Evolutionary conservation across 2,888 invertebrate genomes (phyloP).

Genomic region (Alloscopus bannaensis): DNA sequence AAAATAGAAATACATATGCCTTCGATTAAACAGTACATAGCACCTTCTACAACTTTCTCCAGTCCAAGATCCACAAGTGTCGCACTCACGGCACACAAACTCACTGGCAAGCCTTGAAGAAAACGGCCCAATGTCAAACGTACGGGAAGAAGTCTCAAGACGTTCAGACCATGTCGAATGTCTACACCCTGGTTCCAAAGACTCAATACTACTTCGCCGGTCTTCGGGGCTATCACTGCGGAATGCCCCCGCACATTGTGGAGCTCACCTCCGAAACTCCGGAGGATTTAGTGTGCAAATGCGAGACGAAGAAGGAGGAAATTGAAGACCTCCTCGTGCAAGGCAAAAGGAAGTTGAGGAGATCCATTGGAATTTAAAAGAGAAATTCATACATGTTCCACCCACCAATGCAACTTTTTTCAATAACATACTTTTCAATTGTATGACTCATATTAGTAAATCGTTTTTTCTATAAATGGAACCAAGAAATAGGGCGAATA

Average conservation of each 20-base stretch:
- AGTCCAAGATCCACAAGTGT: slow-evolving; percentile 70
- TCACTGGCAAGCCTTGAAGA: slow-evolving; percentile 58
- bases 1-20: background rate
- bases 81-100: slow-evolving; percentile 71
- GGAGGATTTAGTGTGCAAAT: slow-evolving; percentile 51
- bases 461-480: too few relatives aligned
- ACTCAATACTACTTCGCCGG: slow-evolving; percentile 69
- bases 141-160: slow-evolving; percentile 49
- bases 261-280: slow-evolving; percentile 65
- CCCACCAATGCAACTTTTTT: too few relatives aligned
- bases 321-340: slow-evolving; percentile 18
- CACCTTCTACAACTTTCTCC: slow-evolving; percentile 16
- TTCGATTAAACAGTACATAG: background rate
- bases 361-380: slow-evolving; percentile 18
- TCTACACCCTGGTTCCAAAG: slow-evolving; percentile 58
- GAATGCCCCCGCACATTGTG: slow-evolving; percentile 69
- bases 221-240: slow-evolving; percentile 66
- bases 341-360: background rate
- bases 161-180: slow-evolving; percentile 62
- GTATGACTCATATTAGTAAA: too few relatives aligned
- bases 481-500: too few relatives aligned
- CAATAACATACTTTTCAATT: too few relatives aligned
- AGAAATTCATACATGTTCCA: too few relatives aligned
- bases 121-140: slow-evolving; percentile 59
- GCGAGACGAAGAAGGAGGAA: slow-evolving; percentile 28